Evolutionary conservation across 2,888 invertebrate species (phyloP).

Genomic region (Allacma fusca): DNA sequence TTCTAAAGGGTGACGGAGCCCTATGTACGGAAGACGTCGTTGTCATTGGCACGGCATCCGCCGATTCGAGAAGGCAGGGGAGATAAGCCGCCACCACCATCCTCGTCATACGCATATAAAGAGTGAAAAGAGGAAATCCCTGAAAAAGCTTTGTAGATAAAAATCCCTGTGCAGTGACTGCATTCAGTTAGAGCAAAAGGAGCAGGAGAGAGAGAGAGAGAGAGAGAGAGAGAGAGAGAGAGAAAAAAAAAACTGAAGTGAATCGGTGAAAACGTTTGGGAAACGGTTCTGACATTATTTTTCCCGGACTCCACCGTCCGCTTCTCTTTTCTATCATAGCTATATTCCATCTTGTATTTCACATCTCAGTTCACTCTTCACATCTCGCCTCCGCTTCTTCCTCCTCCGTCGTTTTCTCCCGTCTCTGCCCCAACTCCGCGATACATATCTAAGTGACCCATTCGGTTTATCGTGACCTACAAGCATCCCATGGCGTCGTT

Average conservation of each 20-base stretch:
- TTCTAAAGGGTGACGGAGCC: slow-evolving; percentile 29
- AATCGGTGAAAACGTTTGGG: slow-evolving; percentile 36
- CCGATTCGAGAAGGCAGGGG: slow-evolving; percentile 40
- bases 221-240: slow-evolving; percentile 24
- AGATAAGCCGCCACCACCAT: slow-evolving; percentile 38
- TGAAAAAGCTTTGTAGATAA: slow-evolving; percentile 42
- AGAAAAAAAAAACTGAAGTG: slow-evolving; percentile 8
- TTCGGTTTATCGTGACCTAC: slow-evolving; percentile 44
- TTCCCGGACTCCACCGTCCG: slow-evolving; percentile 20
- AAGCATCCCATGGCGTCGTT: slow-evolving; percentile 39
- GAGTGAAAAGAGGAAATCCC: slow-evolving; percentile 44
- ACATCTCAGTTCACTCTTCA: slow-evolving; percentile 17
- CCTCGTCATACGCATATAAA: slow-evolving; percentile 29
- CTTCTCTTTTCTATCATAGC: slow-evolving; percentile 17
- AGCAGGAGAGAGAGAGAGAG: slow-evolving; percentile 29
- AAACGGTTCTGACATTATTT: slow-evolving; percentile 23
- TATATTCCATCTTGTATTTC: slow-evolving; percentile 9
- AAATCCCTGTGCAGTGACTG: slow-evolving; percentile 37
- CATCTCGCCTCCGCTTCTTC: slow-evolving; percentile 4
- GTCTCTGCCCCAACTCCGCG: slow-evolving; percentile 33
- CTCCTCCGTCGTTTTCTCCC: not conserved
- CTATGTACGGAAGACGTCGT: slow-evolving; percentile 36
- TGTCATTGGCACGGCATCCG: slow-evolving; percentile 40
- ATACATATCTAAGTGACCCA: slow-evolving; percentile 50
- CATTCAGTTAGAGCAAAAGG: slow-evolving; percentile 1